phyloP scores from a whole-genome alignment of 2,888 invertebrate species.

The Chrysolina haemoptera region DNA sequence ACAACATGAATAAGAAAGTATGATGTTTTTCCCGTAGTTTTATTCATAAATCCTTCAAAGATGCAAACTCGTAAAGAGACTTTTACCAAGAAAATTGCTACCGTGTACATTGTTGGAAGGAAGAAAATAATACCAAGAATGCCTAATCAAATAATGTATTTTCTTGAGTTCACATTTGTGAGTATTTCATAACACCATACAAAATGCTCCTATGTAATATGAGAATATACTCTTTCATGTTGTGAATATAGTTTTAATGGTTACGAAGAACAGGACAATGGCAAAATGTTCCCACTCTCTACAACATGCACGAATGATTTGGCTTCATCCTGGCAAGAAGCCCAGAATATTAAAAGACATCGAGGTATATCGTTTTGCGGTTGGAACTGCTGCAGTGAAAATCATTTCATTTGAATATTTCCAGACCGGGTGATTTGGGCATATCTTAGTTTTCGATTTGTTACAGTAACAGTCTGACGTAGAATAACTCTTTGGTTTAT shows the following conservation, averaged over 20 bases:
- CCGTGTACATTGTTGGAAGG: no score
- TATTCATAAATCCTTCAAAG: no score
- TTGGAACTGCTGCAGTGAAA: neutral
- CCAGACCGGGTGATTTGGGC: no score
- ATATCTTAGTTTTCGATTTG: no score
- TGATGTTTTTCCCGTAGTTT: no score
- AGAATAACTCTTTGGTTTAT: no score
- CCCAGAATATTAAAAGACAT: neutral
- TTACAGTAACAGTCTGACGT: no score
- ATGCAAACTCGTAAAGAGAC: no score
- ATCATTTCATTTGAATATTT: neutral
- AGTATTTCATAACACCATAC: slow-evolving; percentile 1
- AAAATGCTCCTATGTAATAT: slow-evolving; percentile 1
- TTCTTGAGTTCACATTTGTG: neutral
- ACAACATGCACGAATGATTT: neutral
- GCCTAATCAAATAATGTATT: neutral
- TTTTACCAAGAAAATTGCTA: no score
- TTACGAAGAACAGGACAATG: neutral
- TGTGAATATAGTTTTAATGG: neutral
- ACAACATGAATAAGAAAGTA: no score
- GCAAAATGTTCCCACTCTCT: slow-evolving; percentile 1
- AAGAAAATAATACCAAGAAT: neutral
- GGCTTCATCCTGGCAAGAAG: neutral
- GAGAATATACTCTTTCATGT: neutral
- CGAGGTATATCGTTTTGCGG: slow-evolving; percentile 1